Evolutionary conservation across 2,888 invertebrate genomes (phyloP).

Genomic region (Lordiphosa fenestrarum): DNA sequence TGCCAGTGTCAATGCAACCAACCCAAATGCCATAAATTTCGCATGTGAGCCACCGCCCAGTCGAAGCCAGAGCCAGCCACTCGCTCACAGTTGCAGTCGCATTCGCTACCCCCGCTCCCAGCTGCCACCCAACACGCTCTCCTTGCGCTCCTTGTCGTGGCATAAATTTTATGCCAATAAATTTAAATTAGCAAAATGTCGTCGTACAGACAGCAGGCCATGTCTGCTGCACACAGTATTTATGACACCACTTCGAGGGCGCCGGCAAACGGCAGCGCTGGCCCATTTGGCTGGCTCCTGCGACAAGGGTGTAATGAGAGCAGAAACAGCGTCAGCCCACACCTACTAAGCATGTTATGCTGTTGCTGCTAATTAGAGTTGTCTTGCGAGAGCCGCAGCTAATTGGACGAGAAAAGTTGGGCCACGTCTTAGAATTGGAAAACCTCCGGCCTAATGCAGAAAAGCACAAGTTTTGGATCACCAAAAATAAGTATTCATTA

Average conservation of each 20-base stretch:
- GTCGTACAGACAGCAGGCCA: conserved; percentile 37
- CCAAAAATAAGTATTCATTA: too few species aligned
- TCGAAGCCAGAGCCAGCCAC: conserved; percentile 21
- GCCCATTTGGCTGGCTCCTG: not conserved
- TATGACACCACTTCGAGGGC: conserved; percentile 52
- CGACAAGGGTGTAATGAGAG: conserved; percentile 24
- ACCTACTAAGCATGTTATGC: conserved; percentile 33
- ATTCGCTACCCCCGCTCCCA: not conserved
- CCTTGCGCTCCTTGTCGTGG: conserved; percentile 15
- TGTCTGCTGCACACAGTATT: conserved; percentile 61
- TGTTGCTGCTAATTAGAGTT: conserved; percentile 40
- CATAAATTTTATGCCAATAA: conserved; percentile 72
- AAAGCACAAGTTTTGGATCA: too few species aligned
- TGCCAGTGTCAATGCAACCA: conserved; percentile 64
- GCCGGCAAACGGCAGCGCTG: not conserved
- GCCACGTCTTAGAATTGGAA: too few species aligned
- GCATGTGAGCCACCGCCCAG: conserved; percentile 17
- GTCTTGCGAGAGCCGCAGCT: conserved; percentile 22
- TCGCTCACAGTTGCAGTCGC: conserved; percentile 2
- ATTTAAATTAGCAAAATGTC: conserved; percentile 66
- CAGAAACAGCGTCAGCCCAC: conserved; percentile 29
- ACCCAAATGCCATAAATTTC: conserved; percentile 61
- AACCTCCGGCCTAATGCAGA: too few species aligned
- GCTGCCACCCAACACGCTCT: not conserved
- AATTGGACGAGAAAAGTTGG: conserved; percentile 39